Conservation (phyloP, 2,113 vertebrate genomes). For the crab-eating macaque (Macaca fascicularis) region T2T-MFA8v1.1 NC_088379.1:41229001-41229500, state of each 20-base stretch:
- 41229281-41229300: fast-evolving
- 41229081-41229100: background rate
- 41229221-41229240: background rate
- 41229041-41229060: background rate
- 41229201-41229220: background rate
- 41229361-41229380: background rate
- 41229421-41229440: background rate
- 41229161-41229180: background rate
- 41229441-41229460: background rate
- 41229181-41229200: background rate
- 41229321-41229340: background rate
- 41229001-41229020: background rate
- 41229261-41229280: background rate
- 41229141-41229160: background rate
- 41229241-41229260: background rate
- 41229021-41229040: background rate
- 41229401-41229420: background rate
- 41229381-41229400: fast-evolving
- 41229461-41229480: slow-evolving; percentile 31
- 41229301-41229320: background rate
- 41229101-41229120: background rate
- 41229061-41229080: background rate
- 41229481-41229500: background rate
- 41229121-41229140: background rate
- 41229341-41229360: background rate